phyloP scores from a whole-genome alignment of 2,797 vertebrate genomes.

The Labroides dimidiatus region DNA sequence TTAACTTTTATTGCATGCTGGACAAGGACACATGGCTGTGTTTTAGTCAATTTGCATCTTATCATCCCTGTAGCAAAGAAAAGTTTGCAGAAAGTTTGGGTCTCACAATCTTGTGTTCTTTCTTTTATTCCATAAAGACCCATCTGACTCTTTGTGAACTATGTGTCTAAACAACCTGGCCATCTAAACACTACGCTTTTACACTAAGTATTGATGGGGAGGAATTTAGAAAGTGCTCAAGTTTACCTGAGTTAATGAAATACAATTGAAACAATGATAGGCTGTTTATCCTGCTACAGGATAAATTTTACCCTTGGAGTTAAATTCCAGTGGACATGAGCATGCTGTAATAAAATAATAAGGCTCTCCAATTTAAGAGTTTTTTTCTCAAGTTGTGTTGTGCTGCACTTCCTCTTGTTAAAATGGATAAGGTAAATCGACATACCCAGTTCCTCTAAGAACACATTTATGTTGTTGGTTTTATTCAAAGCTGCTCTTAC shows the following conservation, averaged over 20 bases:
- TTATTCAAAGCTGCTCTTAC: background rate
- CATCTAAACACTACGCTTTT: background rate
- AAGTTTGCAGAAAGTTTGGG: constrained; percentile 41
- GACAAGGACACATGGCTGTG: constrained; percentile 56
- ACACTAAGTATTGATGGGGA: background rate
- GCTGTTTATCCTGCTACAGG: background rate
- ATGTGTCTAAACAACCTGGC: background rate
- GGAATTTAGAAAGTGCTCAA: background rate
- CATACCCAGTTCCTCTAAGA: background rate
- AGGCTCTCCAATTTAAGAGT: background rate
- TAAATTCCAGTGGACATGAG: background rate
- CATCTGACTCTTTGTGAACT: background rate
- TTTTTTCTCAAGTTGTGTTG: too few relatives aligned
- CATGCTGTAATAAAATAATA: background rate
- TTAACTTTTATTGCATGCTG: constrained; percentile 69
- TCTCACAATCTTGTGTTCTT: background rate
- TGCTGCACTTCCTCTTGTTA: too few relatives aligned
- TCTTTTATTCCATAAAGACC: too few relatives aligned
- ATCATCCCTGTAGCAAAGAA: constrained; percentile 28
- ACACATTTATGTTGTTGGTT: background rate
- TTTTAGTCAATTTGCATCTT: constrained; percentile 46
- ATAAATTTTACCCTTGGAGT: background rate
- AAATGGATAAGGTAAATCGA: too few relatives aligned
- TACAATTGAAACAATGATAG: background rate
- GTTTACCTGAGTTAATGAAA: background rate